Evolutionary conservation across 1,140 invertebrate species (phyloP).

Genomic region (Steinernema khuongi): DNA sequence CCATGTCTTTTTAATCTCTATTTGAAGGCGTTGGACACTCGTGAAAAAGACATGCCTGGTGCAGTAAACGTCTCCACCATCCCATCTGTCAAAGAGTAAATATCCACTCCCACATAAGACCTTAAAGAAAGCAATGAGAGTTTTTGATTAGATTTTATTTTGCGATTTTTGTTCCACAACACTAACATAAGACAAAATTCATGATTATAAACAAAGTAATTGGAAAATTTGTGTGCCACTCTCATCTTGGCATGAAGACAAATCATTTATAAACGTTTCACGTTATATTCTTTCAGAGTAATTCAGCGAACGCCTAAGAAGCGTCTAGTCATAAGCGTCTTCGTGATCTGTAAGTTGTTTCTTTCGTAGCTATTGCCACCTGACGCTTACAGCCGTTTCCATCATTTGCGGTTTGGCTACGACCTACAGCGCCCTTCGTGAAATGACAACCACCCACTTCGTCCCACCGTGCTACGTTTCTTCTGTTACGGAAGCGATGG

Average conservation of each 20-base stretch:
- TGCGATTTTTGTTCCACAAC: no score
- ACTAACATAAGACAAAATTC: no score
- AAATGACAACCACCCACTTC: background rate
- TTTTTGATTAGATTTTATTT: no score
- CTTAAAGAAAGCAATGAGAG: no score
- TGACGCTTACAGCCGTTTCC: background rate
- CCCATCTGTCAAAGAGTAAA: background rate
- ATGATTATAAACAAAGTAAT: no score
- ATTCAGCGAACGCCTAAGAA: background rate
- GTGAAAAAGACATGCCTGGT: background rate
- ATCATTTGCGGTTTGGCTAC: background rate
- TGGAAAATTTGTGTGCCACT: no score
- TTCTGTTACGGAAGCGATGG: background rate
- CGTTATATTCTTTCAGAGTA: background rate
- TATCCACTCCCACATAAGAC: no score
- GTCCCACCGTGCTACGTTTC: background rate
- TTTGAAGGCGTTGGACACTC: background rate
- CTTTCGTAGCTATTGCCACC: background rate
- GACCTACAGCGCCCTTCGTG: background rate
- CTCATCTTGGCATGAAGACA: no score
- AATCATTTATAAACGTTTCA: background rate
- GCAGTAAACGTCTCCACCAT: background rate
- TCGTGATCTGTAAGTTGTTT: background rate
- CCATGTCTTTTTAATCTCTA: slow-evolving; percentile 30
- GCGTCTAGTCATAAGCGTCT: background rate